Evolutionary conservation across 1,140 invertebrate genomes (phyloP).

Genomic region (Homarus americanus): DNA sequence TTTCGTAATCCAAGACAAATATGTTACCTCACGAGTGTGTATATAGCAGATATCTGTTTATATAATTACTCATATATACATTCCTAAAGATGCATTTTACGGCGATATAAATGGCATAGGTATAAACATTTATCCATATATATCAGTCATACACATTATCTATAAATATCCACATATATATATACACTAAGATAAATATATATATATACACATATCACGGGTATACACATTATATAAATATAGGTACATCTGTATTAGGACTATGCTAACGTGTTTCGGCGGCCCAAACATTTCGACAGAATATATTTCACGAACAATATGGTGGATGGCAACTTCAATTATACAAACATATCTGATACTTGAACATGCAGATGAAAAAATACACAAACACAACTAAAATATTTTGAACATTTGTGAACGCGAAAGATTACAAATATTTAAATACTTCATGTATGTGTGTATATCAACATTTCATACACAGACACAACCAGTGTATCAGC

Average conservation of each 20-base stretch:
- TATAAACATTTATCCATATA: not conserved
- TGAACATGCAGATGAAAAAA: not conserved
- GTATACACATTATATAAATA: not conserved
- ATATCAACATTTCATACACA: not conserved
- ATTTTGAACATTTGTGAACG: not conserved
- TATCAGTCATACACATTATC: not conserved
- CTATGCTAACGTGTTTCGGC: not conserved
- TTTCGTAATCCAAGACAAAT: too few relatives aligned
- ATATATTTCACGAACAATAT: not conserved
- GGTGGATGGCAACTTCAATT: not conserved
- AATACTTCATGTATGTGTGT: not conserved
- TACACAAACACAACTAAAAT: not conserved
- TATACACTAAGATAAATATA: not conserved
- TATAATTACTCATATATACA: too few relatives aligned
- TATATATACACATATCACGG: not conserved
- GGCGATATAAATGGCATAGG: too few relatives aligned
- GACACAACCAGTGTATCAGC: not conserved
- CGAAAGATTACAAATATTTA: slow-evolving; percentile 2
- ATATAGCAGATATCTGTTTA: not conserved
- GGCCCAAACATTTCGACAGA: not conserved
- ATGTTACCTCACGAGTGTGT: too few relatives aligned
- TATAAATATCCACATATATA: not conserved
- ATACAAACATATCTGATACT: not conserved
- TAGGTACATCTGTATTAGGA: not conserved
- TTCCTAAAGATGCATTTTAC: too few relatives aligned